Evolutionary conservation across 2,113 vertebrate species (phyloP).

Genomic region (Microcebus tavaratra): DNA sequence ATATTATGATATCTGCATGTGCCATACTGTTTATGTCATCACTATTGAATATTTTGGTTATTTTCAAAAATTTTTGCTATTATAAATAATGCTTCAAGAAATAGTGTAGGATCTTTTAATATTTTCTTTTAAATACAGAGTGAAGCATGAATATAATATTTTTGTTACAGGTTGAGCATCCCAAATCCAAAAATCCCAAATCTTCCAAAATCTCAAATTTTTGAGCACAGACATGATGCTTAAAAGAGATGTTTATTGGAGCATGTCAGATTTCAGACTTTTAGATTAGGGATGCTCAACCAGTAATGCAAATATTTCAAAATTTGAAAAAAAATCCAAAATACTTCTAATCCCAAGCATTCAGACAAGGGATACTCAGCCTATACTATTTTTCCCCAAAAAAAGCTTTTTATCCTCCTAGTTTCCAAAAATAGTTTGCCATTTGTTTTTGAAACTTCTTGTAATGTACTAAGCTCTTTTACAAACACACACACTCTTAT

Average conservation of each 20-base stretch:
- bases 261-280: too few species aligned
- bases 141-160: neutral
- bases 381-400: neutral
- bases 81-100: neutral
- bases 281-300: neutral
- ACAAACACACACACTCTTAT: neutral
- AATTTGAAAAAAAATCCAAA: neutral
- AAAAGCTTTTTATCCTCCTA: neutral
- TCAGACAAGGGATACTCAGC: neutral
- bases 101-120: neutral
- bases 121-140: neutral
- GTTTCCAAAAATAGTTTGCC: neutral
- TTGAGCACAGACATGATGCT: neutral
- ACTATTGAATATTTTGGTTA: neutral
- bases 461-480: neutral
- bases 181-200: neutral
- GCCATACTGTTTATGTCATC: neutral
- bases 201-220: neutral
- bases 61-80: neutral
- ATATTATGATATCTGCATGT: neutral
- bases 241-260: neutral
- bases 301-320: neutral
- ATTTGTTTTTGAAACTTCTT: neutral
- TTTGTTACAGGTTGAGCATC: neutral
- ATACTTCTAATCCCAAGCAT: neutral